Conservation (phyloP, 2,888 invertebrate genomes). For the Mythimna loreyi region DNA sequence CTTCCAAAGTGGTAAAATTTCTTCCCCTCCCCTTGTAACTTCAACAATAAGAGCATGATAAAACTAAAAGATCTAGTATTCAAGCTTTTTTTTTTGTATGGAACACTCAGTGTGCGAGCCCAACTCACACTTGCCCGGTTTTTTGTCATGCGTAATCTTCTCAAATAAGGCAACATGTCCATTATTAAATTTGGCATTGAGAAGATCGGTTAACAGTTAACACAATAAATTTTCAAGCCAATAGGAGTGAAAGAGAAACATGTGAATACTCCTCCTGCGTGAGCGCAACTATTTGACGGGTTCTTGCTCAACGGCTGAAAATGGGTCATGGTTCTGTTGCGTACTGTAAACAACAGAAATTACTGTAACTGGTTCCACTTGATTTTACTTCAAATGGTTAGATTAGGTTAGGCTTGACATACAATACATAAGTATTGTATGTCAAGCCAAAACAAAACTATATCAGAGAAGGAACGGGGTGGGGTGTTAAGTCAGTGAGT, state of each 20-base stretch:
- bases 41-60: no score
- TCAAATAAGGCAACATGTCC: conserved; percentile 44
- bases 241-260: conserved; percentile 25
- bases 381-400: conserved; percentile 9
- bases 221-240: conserved; percentile 31
- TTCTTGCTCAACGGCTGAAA: conserved; percentile 41
- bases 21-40: no score
- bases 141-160: conserved; percentile 52
- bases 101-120: no score
- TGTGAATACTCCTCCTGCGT: conserved; percentile 13
- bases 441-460: neutral
- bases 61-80: no score
- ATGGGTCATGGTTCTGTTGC: conserved; percentile 51
- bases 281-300: conserved; percentile 29
- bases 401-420: no score
- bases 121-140: no score
- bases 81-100: no score
- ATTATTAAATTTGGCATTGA: conserved; percentile 38
- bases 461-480: no score
- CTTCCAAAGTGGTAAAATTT: no score
- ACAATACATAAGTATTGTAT: neutral
- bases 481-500: no score
- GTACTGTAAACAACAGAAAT: conserved; percentile 32
- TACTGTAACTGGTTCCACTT: conserved; percentile 17
- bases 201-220: conserved; percentile 29